A percentile compares a stretch with the other conserved stretches of the same genome.
phyloP scores from a whole-genome alignment of 1,140 invertebrate species.

The Drosophila quadrilineata region DNA sequence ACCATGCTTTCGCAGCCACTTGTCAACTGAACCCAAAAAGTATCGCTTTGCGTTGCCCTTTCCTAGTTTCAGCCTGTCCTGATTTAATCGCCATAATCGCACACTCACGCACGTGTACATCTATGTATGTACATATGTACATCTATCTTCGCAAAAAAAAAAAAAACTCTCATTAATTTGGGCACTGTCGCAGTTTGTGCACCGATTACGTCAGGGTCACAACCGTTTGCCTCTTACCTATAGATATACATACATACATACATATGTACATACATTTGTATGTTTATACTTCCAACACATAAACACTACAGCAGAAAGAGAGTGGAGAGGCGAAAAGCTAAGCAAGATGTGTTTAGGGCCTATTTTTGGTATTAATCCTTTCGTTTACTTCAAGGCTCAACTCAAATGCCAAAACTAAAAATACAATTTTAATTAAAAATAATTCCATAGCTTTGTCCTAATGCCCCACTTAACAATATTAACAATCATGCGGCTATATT shows the following conservation, averaged over 20 bases:
- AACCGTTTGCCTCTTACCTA: not conserved
- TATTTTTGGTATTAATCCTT: constrained; percentile 53
- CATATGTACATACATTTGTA: not conserved
- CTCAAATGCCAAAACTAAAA: not conserved
- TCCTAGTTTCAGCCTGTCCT: constrained; percentile 4
- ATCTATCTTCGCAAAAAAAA: too few species aligned
- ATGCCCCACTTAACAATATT: too few species aligned
- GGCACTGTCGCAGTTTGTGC: constrained; percentile 11
- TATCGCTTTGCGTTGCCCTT: not conserved
- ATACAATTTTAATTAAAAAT: constrained; percentile 5
- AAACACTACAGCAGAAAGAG: too few species aligned
- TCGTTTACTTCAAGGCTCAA: not conserved
- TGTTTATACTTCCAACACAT: not conserved
- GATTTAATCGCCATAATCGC: constrained; percentile 39
- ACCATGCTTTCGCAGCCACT: not conserved
- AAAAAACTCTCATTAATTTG: constrained; percentile 46
- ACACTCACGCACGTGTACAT: constrained; percentile 40
- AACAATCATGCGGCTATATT: constrained; percentile 33
- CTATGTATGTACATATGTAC: too few species aligned
- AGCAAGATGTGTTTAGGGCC: not conserved
- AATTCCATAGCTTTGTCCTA: not conserved
- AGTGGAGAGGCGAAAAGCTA: too few species aligned
- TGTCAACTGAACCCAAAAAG: not conserved
- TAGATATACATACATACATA: too few species aligned
- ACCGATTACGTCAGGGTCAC: constrained; percentile 47